phyloP scores from a whole-genome alignment of 2,113 vertebrate genomes.

The Condylura cristata region DNA sequence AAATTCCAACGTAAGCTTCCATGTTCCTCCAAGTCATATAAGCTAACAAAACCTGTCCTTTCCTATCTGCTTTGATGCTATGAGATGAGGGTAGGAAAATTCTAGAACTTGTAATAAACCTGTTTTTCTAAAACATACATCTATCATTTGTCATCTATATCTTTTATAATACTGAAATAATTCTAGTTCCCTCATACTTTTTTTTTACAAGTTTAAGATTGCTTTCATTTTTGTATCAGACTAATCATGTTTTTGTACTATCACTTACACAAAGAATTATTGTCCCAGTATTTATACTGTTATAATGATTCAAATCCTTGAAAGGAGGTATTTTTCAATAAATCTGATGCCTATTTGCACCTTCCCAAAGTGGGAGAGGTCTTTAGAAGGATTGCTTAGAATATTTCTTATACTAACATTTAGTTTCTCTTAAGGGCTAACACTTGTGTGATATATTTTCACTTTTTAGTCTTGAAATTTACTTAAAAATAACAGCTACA shows the following conservation, averaged over 20 bases:
- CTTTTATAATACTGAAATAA: background rate
- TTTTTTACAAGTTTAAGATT: background rate
- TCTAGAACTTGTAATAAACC: background rate
- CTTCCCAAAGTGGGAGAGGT: background rate
- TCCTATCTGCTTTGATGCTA: background rate
- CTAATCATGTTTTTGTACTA: background rate
- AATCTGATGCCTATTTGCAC: background rate
- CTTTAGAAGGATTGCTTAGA: background rate
- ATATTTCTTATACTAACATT: too few species aligned
- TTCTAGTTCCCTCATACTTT: background rate
- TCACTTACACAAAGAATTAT: background rate
- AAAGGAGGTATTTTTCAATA: background rate
- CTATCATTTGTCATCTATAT: background rate
- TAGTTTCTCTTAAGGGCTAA: background rate
- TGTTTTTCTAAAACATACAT: background rate
- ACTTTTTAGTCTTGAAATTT: background rate
- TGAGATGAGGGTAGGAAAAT: background rate
- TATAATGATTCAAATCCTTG: background rate
- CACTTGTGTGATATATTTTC: background rate
- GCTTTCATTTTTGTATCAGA: background rate
- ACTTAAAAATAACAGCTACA: background rate
- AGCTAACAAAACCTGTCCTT: slow-evolving; percentile 13
- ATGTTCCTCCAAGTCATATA: background rate
- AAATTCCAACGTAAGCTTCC: slow-evolving; percentile 7
- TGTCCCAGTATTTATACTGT: background rate